Conservation (phyloP, 2,888 invertebrate species). For the Euplexia lucipara region DNA sequence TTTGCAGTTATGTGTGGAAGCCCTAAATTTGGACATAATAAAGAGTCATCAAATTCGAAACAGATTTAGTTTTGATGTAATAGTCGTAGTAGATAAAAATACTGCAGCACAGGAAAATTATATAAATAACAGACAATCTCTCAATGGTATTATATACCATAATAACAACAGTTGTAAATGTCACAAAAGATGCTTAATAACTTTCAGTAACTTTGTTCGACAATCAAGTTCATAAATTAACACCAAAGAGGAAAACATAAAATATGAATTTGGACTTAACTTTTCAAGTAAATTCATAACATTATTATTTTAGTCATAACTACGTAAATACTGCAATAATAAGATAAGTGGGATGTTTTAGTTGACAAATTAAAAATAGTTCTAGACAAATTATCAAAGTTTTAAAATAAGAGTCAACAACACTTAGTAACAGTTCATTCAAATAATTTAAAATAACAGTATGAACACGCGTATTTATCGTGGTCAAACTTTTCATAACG, state of each 20-base stretch:
- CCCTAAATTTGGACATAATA: too few species aligned
- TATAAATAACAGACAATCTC: conserved; percentile 15
- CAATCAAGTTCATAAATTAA: conserved; percentile 33
- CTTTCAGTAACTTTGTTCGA: conserved; percentile 34
- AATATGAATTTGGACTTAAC: conserved; percentile 10
- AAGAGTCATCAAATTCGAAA: too few species aligned
- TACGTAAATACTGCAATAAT: not conserved
- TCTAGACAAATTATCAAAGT: too few species aligned
- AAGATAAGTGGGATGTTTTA: not conserved
- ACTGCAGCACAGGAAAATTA: not conserved
- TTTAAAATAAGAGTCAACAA: not conserved
- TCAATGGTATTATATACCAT: conserved; percentile 30
- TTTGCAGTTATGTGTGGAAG: too few species aligned
- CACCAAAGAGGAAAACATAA: conserved; percentile 6
- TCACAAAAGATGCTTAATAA: conserved; percentile 44
- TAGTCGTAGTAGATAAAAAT: too few species aligned
- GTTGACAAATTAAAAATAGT: not conserved
- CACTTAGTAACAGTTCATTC: not conserved
- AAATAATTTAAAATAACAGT: not conserved
- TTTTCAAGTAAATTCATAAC: conserved; percentile 14
- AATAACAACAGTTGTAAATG: conserved; percentile 33
- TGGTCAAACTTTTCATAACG: too few species aligned
- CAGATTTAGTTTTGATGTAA: too few species aligned
- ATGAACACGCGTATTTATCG: too few species aligned
- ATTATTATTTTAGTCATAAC: not conserved